Evolutionary conservation across 2,113 vertebrate genomes (phyloP).

Genomic region (Neogale vison): DNA sequence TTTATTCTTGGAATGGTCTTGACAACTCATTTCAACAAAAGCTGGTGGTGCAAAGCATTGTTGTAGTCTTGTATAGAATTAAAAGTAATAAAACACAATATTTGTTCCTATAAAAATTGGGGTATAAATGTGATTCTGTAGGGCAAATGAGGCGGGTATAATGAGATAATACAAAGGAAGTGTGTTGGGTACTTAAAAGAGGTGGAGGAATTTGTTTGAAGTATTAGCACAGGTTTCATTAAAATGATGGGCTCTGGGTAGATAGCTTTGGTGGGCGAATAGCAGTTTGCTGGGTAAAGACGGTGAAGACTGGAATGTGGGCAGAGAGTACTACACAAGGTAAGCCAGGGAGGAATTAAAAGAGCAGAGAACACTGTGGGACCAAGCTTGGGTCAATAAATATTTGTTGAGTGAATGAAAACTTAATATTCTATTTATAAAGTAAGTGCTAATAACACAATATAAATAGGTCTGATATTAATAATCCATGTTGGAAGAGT

Average conservation of each 20-base stretch:
- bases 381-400: not conserved
- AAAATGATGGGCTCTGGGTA: not conserved
- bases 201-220: not conserved
- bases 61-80: not conserved
- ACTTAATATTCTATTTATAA: not conserved
- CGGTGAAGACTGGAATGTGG: not conserved
- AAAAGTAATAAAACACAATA: not conserved
- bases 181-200: not conserved
- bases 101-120: not conserved
- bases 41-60: not conserved
- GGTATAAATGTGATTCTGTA: not conserved
- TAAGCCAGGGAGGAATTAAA: not conserved
- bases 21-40: not conserved
- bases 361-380: not conserved
- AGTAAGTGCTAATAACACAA: not conserved
- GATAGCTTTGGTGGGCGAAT: not conserved
- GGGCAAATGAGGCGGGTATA: not conserved
- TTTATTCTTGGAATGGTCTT: slow-evolving; percentile 15
- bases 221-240: not conserved
- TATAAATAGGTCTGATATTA: not conserved
- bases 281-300: not conserved
- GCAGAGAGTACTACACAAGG: not conserved
- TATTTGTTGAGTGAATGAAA: slow-evolving; percentile 16
- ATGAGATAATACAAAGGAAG: not conserved
- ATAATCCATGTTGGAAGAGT: not conserved